These are phyloP conservation scores for Epinephelus malabaricus DNA, from an alignment of 2,797 vertebrate species.

Conservation along the genomic window DNA sequence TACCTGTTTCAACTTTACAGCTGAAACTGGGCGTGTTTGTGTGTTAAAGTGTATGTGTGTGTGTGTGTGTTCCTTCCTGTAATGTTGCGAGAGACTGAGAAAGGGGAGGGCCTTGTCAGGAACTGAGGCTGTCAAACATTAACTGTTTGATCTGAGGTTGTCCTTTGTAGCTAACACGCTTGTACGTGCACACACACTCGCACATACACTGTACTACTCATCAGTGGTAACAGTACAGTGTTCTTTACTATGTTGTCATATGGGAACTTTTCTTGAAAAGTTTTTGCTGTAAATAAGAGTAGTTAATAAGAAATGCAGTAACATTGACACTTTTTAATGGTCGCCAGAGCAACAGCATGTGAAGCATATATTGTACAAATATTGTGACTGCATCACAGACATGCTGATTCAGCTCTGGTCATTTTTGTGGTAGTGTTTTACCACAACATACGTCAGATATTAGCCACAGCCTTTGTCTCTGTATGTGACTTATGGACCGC, in stretches of 20 bases:
- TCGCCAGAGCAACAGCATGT: neutral
- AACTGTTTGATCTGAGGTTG: slow-evolving; percentile 56
- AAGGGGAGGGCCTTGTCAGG: slow-evolving; percentile 67
- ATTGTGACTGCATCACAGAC: neutral
- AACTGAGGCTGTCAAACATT: slow-evolving; percentile 75
- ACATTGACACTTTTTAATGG: neutral
- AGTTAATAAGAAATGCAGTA: neutral
- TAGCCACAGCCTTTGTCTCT: neutral
- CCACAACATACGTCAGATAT: slow-evolving; percentile 7
- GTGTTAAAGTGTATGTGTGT: slow-evolving; percentile 22
- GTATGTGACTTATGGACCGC: neutral
- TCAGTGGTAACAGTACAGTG: neutral
- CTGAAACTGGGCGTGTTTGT: slow-evolving; percentile 12
- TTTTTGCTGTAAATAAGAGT: neutral
- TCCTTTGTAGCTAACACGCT: slow-evolving; percentile 17
- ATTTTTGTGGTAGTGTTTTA: neutral
- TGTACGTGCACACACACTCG: neutral
- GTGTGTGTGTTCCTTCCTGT: slow-evolving; percentile 59
- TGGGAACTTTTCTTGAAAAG: neutral
- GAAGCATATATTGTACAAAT: neutral
- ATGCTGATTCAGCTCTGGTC: neutral
- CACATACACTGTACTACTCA: neutral
- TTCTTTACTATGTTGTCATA: neutral
- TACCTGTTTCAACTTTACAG: slow-evolving; percentile 48
- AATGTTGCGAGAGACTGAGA: slow-evolving; percentile 56